Base-by-base conservation (phyloP, 2,113 vertebrate species). In the Pipa parva region DNA sequence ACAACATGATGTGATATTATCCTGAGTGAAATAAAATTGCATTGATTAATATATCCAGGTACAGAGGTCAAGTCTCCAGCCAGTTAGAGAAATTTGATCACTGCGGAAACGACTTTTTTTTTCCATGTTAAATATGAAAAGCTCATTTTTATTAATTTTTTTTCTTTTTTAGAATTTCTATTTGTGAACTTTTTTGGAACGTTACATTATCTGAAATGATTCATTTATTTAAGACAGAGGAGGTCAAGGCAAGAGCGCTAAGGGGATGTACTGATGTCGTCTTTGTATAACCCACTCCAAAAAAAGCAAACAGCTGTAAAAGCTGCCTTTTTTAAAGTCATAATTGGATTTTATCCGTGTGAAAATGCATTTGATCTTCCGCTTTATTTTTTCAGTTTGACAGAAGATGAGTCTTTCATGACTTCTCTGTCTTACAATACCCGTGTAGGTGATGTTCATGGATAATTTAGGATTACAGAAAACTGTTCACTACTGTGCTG, bases 281-380 rank as follows among this genome's bases (percentile, higher is more conserved):
- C 66, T 70, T 70, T 70, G 61, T 48, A 70, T 70, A 70, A 70
- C 57, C 66, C 66, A n/a, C 36, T 25, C 21, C 58, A n/a, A n/a
- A 37, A 45, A 7, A 25, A 70, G 66, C 66, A 61, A 69, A 69
- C 57, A 24, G 6, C 48, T 52, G 57, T 29, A 61, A 70, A 61
- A 42, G 29, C 57, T 31, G 18, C 45, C 58, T 55, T 70, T n/a
- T n/a, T 70, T 61, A 70, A 54, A 61, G 66, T 54, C 57, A 18
- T 70, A 70, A 70, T 70, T 70, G 66, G 57, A 70, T 70, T 70
- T 61, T 70, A 70, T 70, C 58, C 66, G 24, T 11, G 48, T 60
- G 13, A 22, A 54, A 42, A 21, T 20, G 48, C 29, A 24, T 61
- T n/a, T 51, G 57, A 59, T 50, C 58, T 54, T 27, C 15, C 26